Evolutionary conservation across 2,888 invertebrate genomes (phyloP).

Genomic region (Cantharis lateralis): DNA sequence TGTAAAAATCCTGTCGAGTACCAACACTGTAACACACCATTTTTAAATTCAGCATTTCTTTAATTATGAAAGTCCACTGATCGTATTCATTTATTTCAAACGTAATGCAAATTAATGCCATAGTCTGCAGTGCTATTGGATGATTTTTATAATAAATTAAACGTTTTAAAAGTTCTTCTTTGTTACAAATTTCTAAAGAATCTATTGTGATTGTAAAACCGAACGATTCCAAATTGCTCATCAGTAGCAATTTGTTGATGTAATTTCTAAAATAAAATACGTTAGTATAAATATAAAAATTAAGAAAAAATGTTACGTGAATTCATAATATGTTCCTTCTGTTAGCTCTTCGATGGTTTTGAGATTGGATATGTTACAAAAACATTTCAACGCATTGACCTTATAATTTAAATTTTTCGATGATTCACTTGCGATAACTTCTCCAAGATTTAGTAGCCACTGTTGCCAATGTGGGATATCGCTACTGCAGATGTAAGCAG

Average conservation of each 20-base stretch:
- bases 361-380: conserved; percentile 42
- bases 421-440: conserved; percentile 18
- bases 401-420: conserved; percentile 33
- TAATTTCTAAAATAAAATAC: conserved; percentile 40
- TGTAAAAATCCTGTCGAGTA: background rate
- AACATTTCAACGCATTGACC: conserved; percentile 46
- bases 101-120: conserved; percentile 45
- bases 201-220: conserved; percentile 42
- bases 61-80: conserved; percentile 37
- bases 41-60: conserved; percentile 36
- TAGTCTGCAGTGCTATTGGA: conserved; percentile 40
- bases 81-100: conserved; percentile 41
- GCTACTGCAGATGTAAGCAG: conserved; percentile 38
- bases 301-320: conserved; percentile 36
- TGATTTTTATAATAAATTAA: conserved; percentile 38
- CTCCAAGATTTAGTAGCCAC: conserved; percentile 26
- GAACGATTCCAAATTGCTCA: conserved; percentile 44
- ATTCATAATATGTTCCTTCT: conserved; percentile 35
- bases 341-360: conserved; percentile 39
- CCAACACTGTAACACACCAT: conserved; percentile 39
- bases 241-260: conserved; percentile 43
- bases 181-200: conserved; percentile 39
- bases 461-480: conserved; percentile 34
- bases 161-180: conserved; percentile 43
- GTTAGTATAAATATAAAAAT: background rate